Base-by-base conservation (phyloP, 2,113 vertebrate genomes). In the Rutilus rutilus region DNA sequence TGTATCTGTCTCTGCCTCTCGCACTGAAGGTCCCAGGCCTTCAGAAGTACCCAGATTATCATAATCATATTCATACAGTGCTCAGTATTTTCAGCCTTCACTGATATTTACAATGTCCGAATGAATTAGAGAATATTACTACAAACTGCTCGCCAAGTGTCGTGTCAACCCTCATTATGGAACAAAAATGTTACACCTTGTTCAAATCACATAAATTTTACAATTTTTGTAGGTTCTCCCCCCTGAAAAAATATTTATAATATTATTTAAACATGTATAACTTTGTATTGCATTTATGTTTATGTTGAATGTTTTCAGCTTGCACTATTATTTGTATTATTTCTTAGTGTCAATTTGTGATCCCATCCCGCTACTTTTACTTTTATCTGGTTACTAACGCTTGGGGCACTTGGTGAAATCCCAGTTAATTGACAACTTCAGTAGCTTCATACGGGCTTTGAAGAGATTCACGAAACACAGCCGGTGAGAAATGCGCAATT, bases 401-500 rank as follows among this genome's bases (percentile, higher is more conserved):
- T 60, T 25, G 54, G 57, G 21, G 54, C 54, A 60, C 19, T 2
- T 79, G 57, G 12, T 81, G 17, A 65, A 81, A 77, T 69, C 27
- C 27, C 6, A 33, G 64, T 39, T 81, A 82, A 82, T 30, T 50
- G 79, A 65, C 39, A 82, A 50, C 42, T 82, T 82, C 60, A 67
- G 59, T 12, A 64, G 62, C 79, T 82, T 67, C 59, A 14, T 8
- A 50, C 2, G 2, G 5, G 60, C 65, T 39, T 73, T 14, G 7
- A 71, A n/a, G 27, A 54, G 50, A 57, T 42, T 67, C 30, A 27
- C n/a, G 12, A 50, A 54, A 57, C 3, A 39, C 30, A 8, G 54
- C 30, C 14, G 25, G 10, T 45, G 75, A 59, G 50, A 25, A 73
- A 82, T 86, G 90, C 83, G n/a, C 91, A 94, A 95, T 94, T 95